These are phyloP conservation scores for Melinopterus prodromus DNA, from an alignment of 2,888 invertebrate species.

Conservation along the genomic window DNA sequence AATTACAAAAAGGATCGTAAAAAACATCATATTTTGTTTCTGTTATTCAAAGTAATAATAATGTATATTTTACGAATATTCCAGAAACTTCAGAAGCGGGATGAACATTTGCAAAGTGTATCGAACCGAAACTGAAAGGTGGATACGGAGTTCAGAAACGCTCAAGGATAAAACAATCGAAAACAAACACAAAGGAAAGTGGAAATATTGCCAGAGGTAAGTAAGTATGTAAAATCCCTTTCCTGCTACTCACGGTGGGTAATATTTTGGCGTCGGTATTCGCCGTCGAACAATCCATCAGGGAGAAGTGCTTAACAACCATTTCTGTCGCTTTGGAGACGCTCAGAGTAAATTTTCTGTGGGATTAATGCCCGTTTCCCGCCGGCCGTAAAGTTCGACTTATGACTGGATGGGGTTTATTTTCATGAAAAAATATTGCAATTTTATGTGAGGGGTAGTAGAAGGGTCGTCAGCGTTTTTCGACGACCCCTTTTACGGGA, in stretches of 20 bases:
- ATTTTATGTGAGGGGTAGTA: neutral
- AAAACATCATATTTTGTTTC: too few species aligned
- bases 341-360: neutral
- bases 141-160: neutral
- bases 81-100: too few species aligned
- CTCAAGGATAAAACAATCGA: neutral
- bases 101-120: too few species aligned
- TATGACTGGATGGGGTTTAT: neutral
- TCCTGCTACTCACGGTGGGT: neutral
- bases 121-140: neutral
- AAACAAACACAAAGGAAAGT: neutral
- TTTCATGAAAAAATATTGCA: neutral
- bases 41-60: too few species aligned
- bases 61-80: too few species aligned
- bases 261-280: neutral
- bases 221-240: neutral
- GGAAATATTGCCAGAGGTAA: neutral
- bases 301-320: constrained; percentile 4
- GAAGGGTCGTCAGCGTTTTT: constrained; percentile 4
- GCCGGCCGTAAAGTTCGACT: neutral
- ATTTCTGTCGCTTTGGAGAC: neutral
- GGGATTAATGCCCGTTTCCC: neutral
- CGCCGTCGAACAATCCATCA: neutral
- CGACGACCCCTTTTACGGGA: constrained; percentile 1
- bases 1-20: too few species aligned